A percentile compares a stretch with the other conserved stretches of the same genome.
Conservation (phyloP, 2,888 invertebrate genomes). For the Mactromeris polynyma region DNA sequence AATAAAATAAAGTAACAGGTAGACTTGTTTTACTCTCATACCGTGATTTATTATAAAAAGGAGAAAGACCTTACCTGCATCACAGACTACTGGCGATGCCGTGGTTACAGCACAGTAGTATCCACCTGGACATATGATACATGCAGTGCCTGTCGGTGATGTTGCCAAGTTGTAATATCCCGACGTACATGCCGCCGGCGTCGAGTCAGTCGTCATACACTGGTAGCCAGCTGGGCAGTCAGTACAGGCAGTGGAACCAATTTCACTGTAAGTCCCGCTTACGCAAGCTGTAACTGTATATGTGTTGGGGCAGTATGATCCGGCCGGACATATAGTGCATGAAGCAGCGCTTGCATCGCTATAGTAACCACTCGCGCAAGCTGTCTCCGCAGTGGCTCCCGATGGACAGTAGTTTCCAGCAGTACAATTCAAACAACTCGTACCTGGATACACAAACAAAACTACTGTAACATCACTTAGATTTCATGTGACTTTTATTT, state of each 20-base stretch:
- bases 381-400: slow-evolving; percentile 71
- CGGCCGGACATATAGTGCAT: slow-evolving; percentile 79
- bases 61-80: slow-evolving; percentile 75
- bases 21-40: too few species aligned
- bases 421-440: slow-evolving; percentile 75
- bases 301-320: slow-evolving; percentile 75
- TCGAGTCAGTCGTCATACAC: slow-evolving; percentile 70
- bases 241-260: slow-evolving; percentile 72
- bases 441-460: slow-evolving; percentile 67
- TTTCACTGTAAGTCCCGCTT: slow-evolving; percentile 76
- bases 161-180: slow-evolving; percentile 77
- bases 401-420: slow-evolving; percentile 80
- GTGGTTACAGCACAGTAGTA: slow-evolving; percentile 75
- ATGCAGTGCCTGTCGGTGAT: slow-evolving; percentile 66
- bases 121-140: slow-evolving; percentile 79
- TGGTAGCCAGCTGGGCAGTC: slow-evolving; percentile 80
- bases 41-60: too few species aligned
- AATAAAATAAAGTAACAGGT: too few species aligned
- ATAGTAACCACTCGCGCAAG: slow-evolving; percentile 77
- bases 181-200: slow-evolving; percentile 71
- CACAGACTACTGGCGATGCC: slow-evolving; percentile 70
- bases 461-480: too few species aligned
- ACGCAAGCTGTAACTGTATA: slow-evolving; percentile 72
- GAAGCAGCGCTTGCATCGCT: slow-evolving; percentile 64
- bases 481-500: too few species aligned